Base-by-base conservation (phyloP, 1,140 invertebrate species). In the Meteorus sp. region DNA sequence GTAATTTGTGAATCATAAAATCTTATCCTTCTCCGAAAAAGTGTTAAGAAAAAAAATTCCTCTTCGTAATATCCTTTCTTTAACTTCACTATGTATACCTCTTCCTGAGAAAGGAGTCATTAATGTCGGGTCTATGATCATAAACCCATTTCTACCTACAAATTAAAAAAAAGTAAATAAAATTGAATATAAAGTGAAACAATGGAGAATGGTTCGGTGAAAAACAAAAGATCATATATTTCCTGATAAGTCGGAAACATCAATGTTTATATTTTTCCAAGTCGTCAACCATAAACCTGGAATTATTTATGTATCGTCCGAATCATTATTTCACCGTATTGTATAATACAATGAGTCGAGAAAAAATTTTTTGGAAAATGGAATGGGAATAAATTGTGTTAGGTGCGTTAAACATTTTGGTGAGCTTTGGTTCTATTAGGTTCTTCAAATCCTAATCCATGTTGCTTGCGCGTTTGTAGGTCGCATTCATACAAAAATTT, bases 401-500 rank as follows among this genome's bases (percentile, higher is more conserved):
- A 62, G 60, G 60, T 65, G 63, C 53, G 47, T 59, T 62, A 60
- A 65, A 59, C 57, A 61, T 43, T 44, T 15, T 27, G n/a, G n/a
- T n/a, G n/a, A n/a, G n/a, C n/a, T 31, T 60, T 60, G 62, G 59
- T 62, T 52, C 63, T 44, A 62, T 65, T 65, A 43, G 62, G 56
- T 23, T 15, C 20, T 25, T 56, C 31, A 37, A 45, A 44, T 53
- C 58, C 37, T 62, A 65, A 65, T 65, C 63, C 59, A 59, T 37
- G 50, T 50, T 51, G 56, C 55, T 59, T 61, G 60, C 57, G 57
- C 60, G 53, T 63, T 63, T 57, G 41, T 63, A 56, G 58, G 51
- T 63, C 41, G 33, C 23, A 17, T 33, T 33, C 29, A 47, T 50
- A 50, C 41, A n/a, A n/a, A n/a, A n/a, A n/a, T n/a, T n/a, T n/a